Base-by-base conservation (phyloP, 2,888 invertebrate genomes). In the Lepidonotus clava region DNA sequence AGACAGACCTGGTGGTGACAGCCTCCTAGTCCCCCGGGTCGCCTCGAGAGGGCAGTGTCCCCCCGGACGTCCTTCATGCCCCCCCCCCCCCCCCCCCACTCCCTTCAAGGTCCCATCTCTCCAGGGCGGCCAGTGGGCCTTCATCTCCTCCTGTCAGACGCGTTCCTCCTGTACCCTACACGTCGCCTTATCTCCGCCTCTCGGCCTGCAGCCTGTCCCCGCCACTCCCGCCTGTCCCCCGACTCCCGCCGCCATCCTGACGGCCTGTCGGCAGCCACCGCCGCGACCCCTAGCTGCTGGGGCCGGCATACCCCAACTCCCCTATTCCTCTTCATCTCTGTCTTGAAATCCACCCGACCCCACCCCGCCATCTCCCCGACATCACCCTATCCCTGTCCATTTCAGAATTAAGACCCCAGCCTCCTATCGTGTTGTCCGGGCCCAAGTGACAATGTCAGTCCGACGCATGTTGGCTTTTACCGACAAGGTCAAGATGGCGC, bases 1-100 rank as follows among this genome's bases (percentile, higher is more conserved):
- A n/a, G n/a, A n/a, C n/a, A n/a, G n/a, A n/a, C 71, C 34, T 1
- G 71, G 34, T 38, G 71, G 71, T 80, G 80, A 80, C 80, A 80
- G 51, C 41, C 14, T 14, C 34, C 36, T 38, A 14, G 71, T 80
- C 1, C 76, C 14, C 32, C 80, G 46, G 80, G 41, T 18, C 80
- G 32, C 80, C 28, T 80, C 80, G 46, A 46, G 46, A n/a, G n/a
- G n/a, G 24, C 28, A n/a, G 46, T 41, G 51, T 24, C 40, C 28
- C 51, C 28, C 46, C 46, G 28, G 24, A 8, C 80, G 28, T 46
- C 41, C 32, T 51, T 14, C 80, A 18, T 41, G 41, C 46, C 11
- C 14, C 46, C 32, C 46, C 11, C 80, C 51, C 18, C 46, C 41
- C 18, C 1, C 11, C 61, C 28, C 5, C 28, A 11, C 61, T 28